A percentile compares a stretch with the other conserved stretches of the same genome.
Evolutionary conservation across 2,113 vertebrate species (phyloP).

Genomic region (Condylura cristata): DNA sequence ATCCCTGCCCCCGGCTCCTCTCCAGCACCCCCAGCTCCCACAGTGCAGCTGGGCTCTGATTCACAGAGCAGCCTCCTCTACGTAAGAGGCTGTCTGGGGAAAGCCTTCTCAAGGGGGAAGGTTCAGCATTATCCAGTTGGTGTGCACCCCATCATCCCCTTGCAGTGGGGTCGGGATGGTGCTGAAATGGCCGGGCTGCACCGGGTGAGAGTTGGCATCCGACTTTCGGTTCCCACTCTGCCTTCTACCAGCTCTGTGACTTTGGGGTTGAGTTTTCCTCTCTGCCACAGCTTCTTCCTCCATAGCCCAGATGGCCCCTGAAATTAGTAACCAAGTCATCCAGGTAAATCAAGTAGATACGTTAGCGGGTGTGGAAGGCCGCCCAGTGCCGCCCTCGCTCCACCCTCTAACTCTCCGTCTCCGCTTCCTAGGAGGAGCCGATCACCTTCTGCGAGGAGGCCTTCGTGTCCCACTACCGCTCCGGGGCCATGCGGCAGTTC

Average conservation of each 20-base stretch:
- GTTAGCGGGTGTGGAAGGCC: background rate
- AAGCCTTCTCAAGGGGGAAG: background rate
- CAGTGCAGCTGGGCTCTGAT: background rate
- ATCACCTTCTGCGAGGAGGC: constrained; percentile 96
- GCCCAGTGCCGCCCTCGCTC: too few species aligned
- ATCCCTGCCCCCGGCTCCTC: background rate
- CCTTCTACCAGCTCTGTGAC: background rate
- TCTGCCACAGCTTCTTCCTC: background rate
- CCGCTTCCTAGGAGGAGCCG: constrained; percentile 90
- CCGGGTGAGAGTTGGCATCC: background rate
- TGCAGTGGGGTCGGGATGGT: accelerated
- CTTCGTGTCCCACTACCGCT: constrained; percentile 94
- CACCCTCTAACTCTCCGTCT: constrained; percentile 29
- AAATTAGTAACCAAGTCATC: background rate
- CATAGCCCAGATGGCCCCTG: background rate
- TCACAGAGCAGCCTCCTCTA: background rate
- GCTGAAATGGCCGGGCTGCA: accelerated
- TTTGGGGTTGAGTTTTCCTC: background rate
- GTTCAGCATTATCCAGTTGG: background rate
- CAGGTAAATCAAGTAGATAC: background rate
- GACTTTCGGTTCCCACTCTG: background rate
- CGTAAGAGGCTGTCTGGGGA: background rate
- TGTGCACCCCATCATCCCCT: background rate
- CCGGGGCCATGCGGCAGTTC: constrained; percentile 95
- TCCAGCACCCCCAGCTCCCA: background rate